Conservation (phyloP, 2,113 vertebrate genomes). For the Paralichthys olivaceus region DNA sequence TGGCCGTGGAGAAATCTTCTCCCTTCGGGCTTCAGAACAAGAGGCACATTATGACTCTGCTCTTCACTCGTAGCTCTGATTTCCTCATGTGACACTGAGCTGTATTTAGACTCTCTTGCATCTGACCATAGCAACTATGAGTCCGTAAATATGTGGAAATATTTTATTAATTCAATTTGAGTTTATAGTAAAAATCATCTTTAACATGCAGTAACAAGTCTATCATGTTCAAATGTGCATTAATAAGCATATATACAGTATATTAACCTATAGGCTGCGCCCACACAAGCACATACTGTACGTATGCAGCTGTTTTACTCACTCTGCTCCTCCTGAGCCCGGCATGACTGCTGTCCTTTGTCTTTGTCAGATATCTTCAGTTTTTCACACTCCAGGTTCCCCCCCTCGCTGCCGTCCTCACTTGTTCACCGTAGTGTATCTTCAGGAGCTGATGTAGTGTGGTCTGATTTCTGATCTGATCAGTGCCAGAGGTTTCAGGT, state of each 20-base stretch:
- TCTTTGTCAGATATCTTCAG: constrained; percentile 18
- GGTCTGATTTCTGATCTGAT: constrained; percentile 7
- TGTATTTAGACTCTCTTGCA: constrained; percentile 74
- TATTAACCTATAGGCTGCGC: neutral
- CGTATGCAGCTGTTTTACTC: constrained; percentile 64
- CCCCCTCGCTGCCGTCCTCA: constrained; percentile 10
- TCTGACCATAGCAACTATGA: constrained; percentile 58
- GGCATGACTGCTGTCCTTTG: constrained; percentile 67
- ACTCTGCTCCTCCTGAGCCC: constrained; percentile 71
- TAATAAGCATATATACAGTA: neutral
- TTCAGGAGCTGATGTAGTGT: constrained; percentile 4
- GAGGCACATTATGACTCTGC: constrained; percentile 32
- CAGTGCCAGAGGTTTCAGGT: constrained; percentile 23
- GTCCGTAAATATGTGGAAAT: neutral
- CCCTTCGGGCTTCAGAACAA: constrained; percentile 73
- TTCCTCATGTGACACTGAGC: constrained; percentile 79
- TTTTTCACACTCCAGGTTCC: constrained; percentile 2
- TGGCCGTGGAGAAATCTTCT: constrained; percentile 84
- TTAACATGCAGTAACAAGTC: neutral
- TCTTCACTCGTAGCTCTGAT: constrained; percentile 63
- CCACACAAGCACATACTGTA: neutral
- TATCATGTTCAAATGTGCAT: neutral
- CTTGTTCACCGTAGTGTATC: constrained; percentile 1
- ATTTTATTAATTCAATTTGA: neutral
- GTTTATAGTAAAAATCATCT: no score